These are phyloP conservation scores for Schlechtendalia chinensis DNA, from an alignment of 1,140 invertebrate genomes.

Conservation along the genomic window DNA sequence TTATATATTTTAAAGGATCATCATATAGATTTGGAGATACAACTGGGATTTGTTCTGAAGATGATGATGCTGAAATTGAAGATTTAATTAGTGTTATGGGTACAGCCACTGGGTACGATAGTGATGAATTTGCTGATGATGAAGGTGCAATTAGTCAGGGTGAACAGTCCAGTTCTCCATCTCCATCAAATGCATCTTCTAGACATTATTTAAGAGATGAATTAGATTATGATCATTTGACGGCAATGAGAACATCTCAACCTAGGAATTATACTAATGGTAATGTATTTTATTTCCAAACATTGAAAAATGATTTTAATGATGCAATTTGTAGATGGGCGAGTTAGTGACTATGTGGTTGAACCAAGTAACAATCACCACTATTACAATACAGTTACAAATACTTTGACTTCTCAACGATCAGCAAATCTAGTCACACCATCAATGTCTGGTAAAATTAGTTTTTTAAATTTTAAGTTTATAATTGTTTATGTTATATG, in stretches of 20 bases:
- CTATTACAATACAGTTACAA: slow-evolving; percentile 47
- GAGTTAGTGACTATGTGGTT: slow-evolving; percentile 52
- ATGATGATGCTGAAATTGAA: slow-evolving; percentile 49
- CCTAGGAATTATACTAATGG: slow-evolving; percentile 48
- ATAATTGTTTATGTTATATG: neutral
- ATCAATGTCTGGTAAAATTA: slow-evolving; percentile 38
- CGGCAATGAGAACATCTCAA: slow-evolving; percentile 44
- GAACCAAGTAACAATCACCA: slow-evolving; percentile 44
- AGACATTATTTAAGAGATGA: slow-evolving; percentile 49
- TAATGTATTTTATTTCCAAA: neutral
- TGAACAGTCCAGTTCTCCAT: slow-evolving; percentile 46
- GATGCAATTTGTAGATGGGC: slow-evolving; percentile 44
- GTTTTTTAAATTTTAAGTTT: neutral
- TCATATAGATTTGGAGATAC: slow-evolving; percentile 41
- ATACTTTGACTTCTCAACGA: slow-evolving; percentile 34
- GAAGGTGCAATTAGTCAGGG: slow-evolving; percentile 63
- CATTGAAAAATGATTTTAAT: slow-evolving; percentile 1
- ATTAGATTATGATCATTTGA: slow-evolving; percentile 44
- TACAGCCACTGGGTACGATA: slow-evolving; percentile 58
- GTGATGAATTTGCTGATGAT: slow-evolving; percentile 68
- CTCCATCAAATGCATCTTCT: slow-evolving; percentile 39
- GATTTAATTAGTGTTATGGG: slow-evolving; percentile 51
- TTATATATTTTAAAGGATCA: neutral
- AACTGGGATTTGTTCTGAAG: slow-evolving; percentile 48
- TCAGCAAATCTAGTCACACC: slow-evolving; percentile 44